Evolutionary conservation across 2,113 vertebrate genomes (phyloP).

Genomic region (Phyllopteryx taeniolatus): DNA sequence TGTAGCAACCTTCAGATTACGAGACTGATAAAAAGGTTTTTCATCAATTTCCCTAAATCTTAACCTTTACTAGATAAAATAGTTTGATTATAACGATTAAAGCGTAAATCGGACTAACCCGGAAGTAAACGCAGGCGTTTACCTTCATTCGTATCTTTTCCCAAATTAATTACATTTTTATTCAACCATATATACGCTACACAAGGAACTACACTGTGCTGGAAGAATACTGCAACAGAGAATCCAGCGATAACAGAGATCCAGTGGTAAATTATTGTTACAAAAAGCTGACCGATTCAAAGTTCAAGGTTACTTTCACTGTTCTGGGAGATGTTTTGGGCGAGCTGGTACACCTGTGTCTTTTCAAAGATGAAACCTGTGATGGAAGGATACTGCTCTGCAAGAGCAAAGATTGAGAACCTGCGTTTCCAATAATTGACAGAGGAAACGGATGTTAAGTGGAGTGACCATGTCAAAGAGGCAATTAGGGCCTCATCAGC

Average conservation of each 20-base stretch:
- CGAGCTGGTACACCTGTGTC: constrained; percentile 25
- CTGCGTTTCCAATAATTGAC: not conserved
- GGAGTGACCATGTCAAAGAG: constrained; percentile 13
- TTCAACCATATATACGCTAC: constrained; percentile 1
- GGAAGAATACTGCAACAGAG: constrained; percentile 19
- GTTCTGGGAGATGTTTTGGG: constrained; percentile 31
- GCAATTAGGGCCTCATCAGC: constrained; percentile 13
- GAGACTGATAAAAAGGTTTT: too few species aligned
- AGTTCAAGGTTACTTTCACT: constrained; percentile 23
- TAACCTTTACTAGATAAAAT: too few species aligned
- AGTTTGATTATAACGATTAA: not conserved
- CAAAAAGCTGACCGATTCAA: constrained; percentile 28
- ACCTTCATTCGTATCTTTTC: too few species aligned
- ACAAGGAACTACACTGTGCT: constrained; percentile 17
- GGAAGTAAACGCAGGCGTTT: too few species aligned
- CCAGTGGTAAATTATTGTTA: constrained; percentile 22
- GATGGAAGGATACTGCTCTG: constrained; percentile 14
- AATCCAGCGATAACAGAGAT: constrained; percentile 22
- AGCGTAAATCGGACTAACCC: not conserved
- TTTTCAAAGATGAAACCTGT: constrained; percentile 28
- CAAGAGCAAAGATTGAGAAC: not conserved
- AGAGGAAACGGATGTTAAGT: constrained; percentile 13
- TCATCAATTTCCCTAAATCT: too few species aligned
- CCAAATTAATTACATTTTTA: too few species aligned
- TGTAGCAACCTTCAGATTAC: too few species aligned